Base-by-base conservation (phyloP, 2,797 vertebrate species). In the Margarornis squamiger region DNA sequence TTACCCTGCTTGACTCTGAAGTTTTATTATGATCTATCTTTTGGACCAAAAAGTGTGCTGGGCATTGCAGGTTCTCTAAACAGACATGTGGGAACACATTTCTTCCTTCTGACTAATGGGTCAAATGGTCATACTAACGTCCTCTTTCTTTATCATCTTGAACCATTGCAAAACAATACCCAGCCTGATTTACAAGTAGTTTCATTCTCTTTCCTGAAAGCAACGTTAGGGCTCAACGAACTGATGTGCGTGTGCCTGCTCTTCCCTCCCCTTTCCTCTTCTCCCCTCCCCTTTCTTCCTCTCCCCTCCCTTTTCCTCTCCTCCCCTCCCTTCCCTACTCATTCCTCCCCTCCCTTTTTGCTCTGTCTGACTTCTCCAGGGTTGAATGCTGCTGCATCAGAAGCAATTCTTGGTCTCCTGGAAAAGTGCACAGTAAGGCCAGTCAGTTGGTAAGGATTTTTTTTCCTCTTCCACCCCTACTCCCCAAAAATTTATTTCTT, bases 361-460 rank as follows among this genome's bases (percentile, higher is more conserved):
- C 59, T 86, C 57, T 48, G 51, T 67, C 81, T 91, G 77, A 75
- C 87, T 96, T 79, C 85, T 90, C 71, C 71, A 51, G 73, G 23
- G 57, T 68, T 82, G 65, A 48, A 80, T 75, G 84, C 88, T 94
- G 94, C 96, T 95, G 93, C 95, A 95, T 91, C 95, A 84, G 75
- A 96, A 94, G 68, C 94, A 54, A 90, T 90, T 93, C 90, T 91
- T 86, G 84, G 22, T 95, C 94, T 95, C 63, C 92, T 96, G 96
- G 87, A 94, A 89, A 92, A 96, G 95, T 76, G 89, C 96, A 95
- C 63, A 91, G 92, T 92, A 95, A 90, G 90, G 63, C 88, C 78
- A 71, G 86, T 74, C 65, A 80, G 41, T 93, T 96, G 97, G 96
- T 97, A 96, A 96, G 95, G 88, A 62, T 71, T 67, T 90, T 86